These are phyloP conservation scores for Nesogale talazaci DNA, from an alignment of 2,113 vertebrate genomes.

Conservation along the genomic window DNA sequence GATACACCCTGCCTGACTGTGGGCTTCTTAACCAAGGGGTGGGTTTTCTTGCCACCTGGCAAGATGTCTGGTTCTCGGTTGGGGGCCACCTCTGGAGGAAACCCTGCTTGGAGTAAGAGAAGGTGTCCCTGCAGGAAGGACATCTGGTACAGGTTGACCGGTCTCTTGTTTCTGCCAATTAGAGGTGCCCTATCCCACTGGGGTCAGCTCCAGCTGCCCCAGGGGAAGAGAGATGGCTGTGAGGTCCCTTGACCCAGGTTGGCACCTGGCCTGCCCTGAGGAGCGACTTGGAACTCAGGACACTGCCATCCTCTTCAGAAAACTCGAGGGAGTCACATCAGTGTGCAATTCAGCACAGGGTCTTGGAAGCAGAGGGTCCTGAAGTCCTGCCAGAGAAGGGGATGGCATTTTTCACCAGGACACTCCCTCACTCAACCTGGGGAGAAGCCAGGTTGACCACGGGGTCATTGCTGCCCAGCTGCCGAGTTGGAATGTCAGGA, in stretches of 20 bases:
- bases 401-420: neutral
- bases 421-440: neutral
- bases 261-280: neutral
- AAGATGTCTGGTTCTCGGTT: neutral
- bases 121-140: constrained; percentile 3
- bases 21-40: neutral
- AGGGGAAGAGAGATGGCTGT: neutral
- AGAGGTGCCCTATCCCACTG: neutral
- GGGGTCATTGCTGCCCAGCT: constrained; percentile 15
- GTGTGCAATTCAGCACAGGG: neutral
- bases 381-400: neutral
- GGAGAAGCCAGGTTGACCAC: neutral
- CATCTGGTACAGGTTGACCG: neutral
- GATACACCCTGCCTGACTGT: neutral
- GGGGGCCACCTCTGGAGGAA: neutral
- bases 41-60: neutral
- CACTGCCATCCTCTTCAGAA: neutral
- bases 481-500: constrained; percentile 28
- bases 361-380: constrained; percentile 19
- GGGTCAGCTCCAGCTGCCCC: neutral
- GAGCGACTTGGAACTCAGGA: neutral
- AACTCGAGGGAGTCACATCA: neutral
- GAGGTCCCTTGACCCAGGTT: neutral
- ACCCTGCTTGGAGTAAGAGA: neutral
- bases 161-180: neutral